Conservation (phyloP, 2,888 invertebrate species). For the Tenodera sinensis region DNA sequence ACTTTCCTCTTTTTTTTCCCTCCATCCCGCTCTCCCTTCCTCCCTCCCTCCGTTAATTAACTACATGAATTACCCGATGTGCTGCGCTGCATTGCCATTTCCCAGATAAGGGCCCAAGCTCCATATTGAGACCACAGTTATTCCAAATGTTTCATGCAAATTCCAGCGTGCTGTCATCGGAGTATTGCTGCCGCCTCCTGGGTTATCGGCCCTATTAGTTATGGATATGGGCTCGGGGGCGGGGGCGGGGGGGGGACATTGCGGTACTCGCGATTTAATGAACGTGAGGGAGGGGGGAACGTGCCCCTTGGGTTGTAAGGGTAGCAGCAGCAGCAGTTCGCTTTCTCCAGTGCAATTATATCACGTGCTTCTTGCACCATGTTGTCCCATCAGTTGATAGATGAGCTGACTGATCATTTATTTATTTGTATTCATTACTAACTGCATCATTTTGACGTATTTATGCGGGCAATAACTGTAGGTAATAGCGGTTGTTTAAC, state of each 20-base stretch:
- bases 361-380: not conserved
- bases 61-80: slow-evolving; percentile 10
- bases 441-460: not conserved
- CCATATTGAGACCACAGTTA: not conserved
- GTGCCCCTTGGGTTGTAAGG: not conserved
- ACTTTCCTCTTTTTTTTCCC: not conserved
- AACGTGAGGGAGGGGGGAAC: not conserved
- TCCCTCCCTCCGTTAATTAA: slow-evolving; percentile 13
- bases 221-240: not conserved
- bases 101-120: not conserved
- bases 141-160: slow-evolving; percentile 5
- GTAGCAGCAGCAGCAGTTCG: not conserved
- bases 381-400: not conserved
- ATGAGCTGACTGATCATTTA: not conserved
- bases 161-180: not conserved
- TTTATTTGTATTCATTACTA: not conserved
- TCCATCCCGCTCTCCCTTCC: not conserved
- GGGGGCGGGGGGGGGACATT: not conserved
- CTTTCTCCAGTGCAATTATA: not conserved
- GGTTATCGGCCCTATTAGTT: slow-evolving; percentile 6
- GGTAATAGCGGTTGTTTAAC: not conserved
- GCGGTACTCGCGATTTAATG: not conserved
- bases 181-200: not conserved
- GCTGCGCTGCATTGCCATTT: not conserved
- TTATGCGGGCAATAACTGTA: not conserved